Evolutionary conservation across 2,888 invertebrate genomes (phyloP).

Genomic region (Siphonodentalium dalli): DNA sequence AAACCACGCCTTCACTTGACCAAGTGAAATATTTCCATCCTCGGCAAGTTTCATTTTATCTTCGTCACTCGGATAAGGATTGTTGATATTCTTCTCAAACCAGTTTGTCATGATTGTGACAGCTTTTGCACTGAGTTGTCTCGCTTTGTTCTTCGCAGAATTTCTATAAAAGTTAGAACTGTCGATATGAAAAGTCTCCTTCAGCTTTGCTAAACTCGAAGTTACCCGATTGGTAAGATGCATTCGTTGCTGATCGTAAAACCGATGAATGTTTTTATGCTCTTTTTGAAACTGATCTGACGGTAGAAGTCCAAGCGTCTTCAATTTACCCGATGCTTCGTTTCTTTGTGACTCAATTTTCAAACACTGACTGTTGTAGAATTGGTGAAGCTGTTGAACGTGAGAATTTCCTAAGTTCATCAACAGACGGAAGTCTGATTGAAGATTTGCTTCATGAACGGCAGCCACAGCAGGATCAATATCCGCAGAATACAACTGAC

Average conservation of each 20-base stretch:
- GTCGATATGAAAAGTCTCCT: constrained; percentile 36
- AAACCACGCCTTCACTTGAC: constrained; percentile 61
- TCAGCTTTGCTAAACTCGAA: constrained; percentile 47
- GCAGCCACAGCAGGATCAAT: constrained; percentile 40
- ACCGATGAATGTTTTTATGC: constrained; percentile 31
- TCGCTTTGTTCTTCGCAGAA: constrained; percentile 32
- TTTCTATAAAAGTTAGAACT: constrained; percentile 18
- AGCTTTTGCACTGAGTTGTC: constrained; percentile 44
- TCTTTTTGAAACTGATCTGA: constrained; percentile 33
- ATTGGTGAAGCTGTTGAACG: constrained; percentile 47
- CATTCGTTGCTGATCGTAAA: constrained; percentile 45
- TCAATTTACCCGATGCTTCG: constrained; percentile 40
- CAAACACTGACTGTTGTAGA: constrained; percentile 47
- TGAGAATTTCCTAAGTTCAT: constrained; percentile 34
- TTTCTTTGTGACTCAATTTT: constrained; percentile 43
- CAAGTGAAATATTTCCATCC: constrained; percentile 42
- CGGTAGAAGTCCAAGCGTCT: constrained; percentile 30
- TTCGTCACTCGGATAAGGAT: constrained; percentile 55
- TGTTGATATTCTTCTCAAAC: constrained; percentile 48
- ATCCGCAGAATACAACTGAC: background rate
- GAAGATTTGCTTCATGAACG: constrained; percentile 52
- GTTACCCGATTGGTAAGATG: constrained; percentile 48
- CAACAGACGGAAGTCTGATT: constrained; percentile 51
- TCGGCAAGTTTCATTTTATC: constrained; percentile 51
- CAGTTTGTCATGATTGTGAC: constrained; percentile 50